Base-by-base conservation (phyloP, 1,140 invertebrate genomes). In the Cataglyphis hispanica region DNA sequence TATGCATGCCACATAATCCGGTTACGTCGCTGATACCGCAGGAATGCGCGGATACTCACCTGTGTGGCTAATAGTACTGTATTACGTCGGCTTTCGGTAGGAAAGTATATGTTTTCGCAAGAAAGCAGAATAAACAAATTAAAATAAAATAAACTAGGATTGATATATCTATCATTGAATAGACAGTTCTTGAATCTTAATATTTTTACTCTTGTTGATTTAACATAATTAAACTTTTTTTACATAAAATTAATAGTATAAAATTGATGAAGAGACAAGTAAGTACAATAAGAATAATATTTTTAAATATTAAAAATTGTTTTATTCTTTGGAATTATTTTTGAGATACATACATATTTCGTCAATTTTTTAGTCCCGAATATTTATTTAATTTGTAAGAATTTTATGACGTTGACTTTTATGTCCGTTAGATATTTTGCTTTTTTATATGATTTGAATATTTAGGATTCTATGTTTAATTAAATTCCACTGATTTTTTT, bases 1-100 rank as follows among this genome's bases (percentile, higher is more conserved):
- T 91, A 90, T 91, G 87, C 90, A 83, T 90, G 74, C 90, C 70
- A 72, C 89, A 89, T 91, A 92, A 92, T 92, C 87, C 84, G 87
- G 91, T 92, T 92, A 92, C 89, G 86, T 90, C 84, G 84, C 53
- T 84, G 75, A 70, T 75, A 87, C 89, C 89, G 60, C 86, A 89
- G 90, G 89, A 90, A 92, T 92, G 85, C 83, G 78, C 69, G 85
- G 67, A 70, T 88, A 88, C 85, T 84, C 89, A 88, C 77, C 76
- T 86, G 81, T 67, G 56, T 72, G 76, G 86, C 86, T 87, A 89
- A 91, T 91, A 81, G 86, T 80, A 75, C 87, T 74, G 67, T 46
- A 72, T 60, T 60, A 60, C 31, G 37, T 83, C 56, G 67, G 27
- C 74, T 83, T 83, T 83, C 78, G 25, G 25, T 8, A 40, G 25